A percentile compares a stretch with the other conserved stretches of the same genome.
These are phyloP conservation scores for Cephus pulcher DNA, from an alignment of 2,888 invertebrate genomes.

Conservation along the genomic window DNA sequence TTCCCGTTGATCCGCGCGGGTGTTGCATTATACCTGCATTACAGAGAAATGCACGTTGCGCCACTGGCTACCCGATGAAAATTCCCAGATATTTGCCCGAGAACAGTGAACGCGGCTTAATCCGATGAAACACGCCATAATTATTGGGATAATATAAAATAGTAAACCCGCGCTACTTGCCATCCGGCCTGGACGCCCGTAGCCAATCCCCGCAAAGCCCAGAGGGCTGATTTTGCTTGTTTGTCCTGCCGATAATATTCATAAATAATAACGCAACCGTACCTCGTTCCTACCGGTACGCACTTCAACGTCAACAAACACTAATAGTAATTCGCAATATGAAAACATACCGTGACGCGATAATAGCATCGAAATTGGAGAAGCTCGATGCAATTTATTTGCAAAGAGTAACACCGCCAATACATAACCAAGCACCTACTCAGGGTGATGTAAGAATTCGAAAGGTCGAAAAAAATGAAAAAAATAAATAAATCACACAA, in stretches of 20 bases:
- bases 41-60: not conserved
- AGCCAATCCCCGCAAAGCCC: constrained; percentile 1
- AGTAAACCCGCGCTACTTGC: constrained; percentile 6
- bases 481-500: not conserved
- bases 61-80: not conserved
- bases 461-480: not conserved
- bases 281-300: not conserved
- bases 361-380: not conserved
- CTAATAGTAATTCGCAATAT: not conserved
- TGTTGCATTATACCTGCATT: not conserved
- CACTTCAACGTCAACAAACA: not conserved
- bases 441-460: not conserved
- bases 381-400: not conserved
- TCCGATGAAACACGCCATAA: constrained; percentile 24
- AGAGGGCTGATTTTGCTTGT: constrained; percentile 17
- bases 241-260: constrained; percentile 11
- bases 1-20: too few species aligned
- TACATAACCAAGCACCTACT: not conserved
- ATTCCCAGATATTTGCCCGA: constrained; percentile 21
- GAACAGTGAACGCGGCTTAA: constrained; percentile 16
- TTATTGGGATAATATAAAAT: constrained; percentile 30
- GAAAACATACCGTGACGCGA: not conserved
- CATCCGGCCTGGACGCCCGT: constrained; percentile 1
- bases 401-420: not conserved
- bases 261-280: constrained; percentile 6